Evolutionary conservation across 2,797 vertebrate genomes (phyloP).

Genomic region (Chlorospingus flavigularis): DNA sequence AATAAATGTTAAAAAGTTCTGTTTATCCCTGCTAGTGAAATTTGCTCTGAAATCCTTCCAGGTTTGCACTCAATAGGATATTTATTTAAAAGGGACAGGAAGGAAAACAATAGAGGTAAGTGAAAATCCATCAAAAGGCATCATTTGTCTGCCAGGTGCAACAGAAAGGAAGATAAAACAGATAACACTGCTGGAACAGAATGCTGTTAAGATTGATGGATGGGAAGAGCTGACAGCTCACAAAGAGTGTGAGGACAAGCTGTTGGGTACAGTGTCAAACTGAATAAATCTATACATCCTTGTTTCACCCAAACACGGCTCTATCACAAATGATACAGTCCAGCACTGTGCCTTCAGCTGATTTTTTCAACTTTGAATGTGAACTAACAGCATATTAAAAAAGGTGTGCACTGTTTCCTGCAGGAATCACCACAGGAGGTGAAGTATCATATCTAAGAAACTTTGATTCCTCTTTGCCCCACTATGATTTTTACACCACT

Average conservation of each 20-base stretch:
- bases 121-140: slow-evolving; percentile 54
- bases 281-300: slow-evolving; percentile 28
- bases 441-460: neutral
- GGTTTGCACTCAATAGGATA: neutral
- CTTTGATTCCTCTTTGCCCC: neutral
- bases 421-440: neutral
- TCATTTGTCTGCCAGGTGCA: slow-evolving; percentile 5
- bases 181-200: slow-evolving; percentile 30
- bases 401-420: neutral
- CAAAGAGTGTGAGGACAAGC: neutral
- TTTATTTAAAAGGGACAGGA: slow-evolving; percentile 46
- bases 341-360: neutral
- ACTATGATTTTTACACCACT: neutral
- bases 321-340: neutral
- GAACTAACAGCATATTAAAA: neutral
- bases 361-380: neutral
- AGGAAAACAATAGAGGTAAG: slow-evolving; percentile 40
- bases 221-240: slow-evolving; percentile 19
- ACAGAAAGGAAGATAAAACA: slow-evolving; percentile 46
- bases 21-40: slow-evolving; percentile 5
- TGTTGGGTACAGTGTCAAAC: neutral
- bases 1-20: slow-evolving; percentile 6
- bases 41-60: slow-evolving; percentile 31
- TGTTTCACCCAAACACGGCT: neutral
- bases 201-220: slow-evolving; percentile 33